phyloP scores from a whole-genome alignment of 2,113 vertebrate species.

The Ictidomys tridecemlineatus region DNA sequence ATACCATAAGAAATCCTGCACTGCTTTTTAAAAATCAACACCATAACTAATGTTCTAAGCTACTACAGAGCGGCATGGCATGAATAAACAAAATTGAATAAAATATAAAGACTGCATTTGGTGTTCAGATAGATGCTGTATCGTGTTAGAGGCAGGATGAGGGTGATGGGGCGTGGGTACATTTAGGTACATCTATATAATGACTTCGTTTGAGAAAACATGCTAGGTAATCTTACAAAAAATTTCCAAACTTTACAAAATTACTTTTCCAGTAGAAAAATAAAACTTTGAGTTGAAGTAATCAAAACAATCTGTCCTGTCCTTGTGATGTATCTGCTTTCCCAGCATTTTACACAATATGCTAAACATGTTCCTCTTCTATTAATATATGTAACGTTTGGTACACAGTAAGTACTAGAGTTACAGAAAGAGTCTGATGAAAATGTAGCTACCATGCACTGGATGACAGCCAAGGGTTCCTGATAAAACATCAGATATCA shows the following conservation, averaged over 20 bases:
- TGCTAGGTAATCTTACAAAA: not conserved
- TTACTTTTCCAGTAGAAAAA: slow-evolving; percentile 40
- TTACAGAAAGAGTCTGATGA: not conserved
- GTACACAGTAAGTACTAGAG: not conserved
- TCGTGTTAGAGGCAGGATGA: not conserved
- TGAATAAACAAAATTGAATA: not conserved
- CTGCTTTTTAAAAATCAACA: not conserved
- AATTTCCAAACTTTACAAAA: not conserved
- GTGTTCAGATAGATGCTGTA: not conserved
- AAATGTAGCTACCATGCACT: not conserved
- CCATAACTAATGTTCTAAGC: not conserved
- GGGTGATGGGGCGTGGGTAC: fast-evolving
- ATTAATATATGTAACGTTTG: not conserved
- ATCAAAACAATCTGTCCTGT: not conserved
- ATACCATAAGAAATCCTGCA: not conserved
- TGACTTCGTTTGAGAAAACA: slow-evolving; percentile 40
- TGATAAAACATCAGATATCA: not conserved
- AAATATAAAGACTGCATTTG: not conserved
- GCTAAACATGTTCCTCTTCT: not conserved
- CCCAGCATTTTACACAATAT: not conserved
- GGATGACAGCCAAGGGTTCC: not conserved
- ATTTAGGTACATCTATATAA: not conserved
- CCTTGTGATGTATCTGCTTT: not conserved
- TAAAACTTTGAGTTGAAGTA: not conserved
- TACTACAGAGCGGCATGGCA: not conserved